Evolutionary conservation across 2,888 invertebrate species (phyloP).

Genomic region (Cylindroiulus punctatus): DNA sequence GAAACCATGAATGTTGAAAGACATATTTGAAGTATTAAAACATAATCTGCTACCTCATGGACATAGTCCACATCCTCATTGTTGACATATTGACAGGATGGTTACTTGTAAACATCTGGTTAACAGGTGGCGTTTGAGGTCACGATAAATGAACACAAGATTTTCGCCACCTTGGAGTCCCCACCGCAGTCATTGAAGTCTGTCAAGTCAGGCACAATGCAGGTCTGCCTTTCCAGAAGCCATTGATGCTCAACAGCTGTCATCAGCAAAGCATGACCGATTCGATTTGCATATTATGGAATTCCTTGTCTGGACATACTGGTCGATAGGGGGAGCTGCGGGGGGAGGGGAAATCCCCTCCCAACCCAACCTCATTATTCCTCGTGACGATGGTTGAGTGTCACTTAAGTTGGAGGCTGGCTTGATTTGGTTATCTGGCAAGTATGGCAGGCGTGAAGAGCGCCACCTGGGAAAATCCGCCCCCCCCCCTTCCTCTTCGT

Average conservation of each 20-base stretch:
- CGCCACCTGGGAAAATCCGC: conserved; percentile 10
- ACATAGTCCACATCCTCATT: too few relatives aligned
- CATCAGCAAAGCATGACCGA: conserved; percentile 10
- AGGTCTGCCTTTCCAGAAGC: not conserved
- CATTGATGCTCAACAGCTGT: not conserved
- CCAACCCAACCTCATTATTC: not conserved
- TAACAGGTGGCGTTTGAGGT: too few relatives aligned
- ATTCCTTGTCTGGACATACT: not conserved
- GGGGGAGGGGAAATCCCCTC: not conserved
- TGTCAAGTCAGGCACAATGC: not conserved
- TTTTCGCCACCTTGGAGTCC: too few relatives aligned
- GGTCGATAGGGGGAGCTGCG: not conserved
- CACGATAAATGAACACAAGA: too few relatives aligned
- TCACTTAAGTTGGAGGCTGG: not conserved
- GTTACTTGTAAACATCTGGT: too few relatives aligned
- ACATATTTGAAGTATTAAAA: too few relatives aligned
- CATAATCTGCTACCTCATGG: too few relatives aligned
- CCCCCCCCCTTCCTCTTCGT: not conserved
- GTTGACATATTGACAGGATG: too few relatives aligned
- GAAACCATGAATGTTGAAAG: too few relatives aligned
- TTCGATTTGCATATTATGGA: not conserved
- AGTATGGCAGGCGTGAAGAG: not conserved
- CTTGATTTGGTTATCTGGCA: conserved; percentile 2
- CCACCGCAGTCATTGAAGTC: too few relatives aligned
- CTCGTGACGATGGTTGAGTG: conserved; percentile 18